Evolutionary conservation across 2,797 vertebrate species (phyloP).

Genomic region (Aotus griseimembra): DNA sequence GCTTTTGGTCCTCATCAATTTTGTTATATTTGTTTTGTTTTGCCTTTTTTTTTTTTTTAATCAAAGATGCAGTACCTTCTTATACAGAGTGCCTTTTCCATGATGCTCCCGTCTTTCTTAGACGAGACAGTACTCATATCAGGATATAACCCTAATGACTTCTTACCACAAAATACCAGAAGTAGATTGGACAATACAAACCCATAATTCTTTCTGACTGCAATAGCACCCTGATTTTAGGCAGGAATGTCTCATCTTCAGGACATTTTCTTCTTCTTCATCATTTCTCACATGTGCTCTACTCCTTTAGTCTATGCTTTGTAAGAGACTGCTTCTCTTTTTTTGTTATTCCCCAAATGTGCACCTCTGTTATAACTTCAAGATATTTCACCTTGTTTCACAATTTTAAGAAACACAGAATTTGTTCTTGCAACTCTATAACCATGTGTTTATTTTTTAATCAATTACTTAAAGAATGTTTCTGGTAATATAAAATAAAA

Average conservation of each 20-base stretch:
- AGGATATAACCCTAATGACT: not conserved
- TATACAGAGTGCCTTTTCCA: not conserved
- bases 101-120: not conserved
- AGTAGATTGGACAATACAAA: not conserved
- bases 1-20: not conserved
- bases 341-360: not conserved
- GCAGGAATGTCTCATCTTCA: not conserved
- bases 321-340: not conserved
- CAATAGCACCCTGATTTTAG: not conserved
- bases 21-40: not conserved
- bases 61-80: not conserved
- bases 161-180: not conserved
- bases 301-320: not conserved
- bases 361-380: not conserved
- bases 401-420: not conserved
- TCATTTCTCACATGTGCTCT: not conserved
- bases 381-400: not conserved
- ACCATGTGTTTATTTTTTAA: slow-evolving; percentile 10
- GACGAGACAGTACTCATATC: not conserved
- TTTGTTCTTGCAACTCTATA: slow-evolving; percentile 34
- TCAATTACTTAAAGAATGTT: not conserved
- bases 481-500: slow-evolving; percentile 38
- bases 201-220: not conserved
- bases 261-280: not conserved
- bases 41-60: not conserved